Percentiles rank a stretch among this genome's conserved stretches.
Evolutionary conservation across 2,113 vertebrate genomes (phyloP).

Genomic region (Ammodytes dubius): DNA sequence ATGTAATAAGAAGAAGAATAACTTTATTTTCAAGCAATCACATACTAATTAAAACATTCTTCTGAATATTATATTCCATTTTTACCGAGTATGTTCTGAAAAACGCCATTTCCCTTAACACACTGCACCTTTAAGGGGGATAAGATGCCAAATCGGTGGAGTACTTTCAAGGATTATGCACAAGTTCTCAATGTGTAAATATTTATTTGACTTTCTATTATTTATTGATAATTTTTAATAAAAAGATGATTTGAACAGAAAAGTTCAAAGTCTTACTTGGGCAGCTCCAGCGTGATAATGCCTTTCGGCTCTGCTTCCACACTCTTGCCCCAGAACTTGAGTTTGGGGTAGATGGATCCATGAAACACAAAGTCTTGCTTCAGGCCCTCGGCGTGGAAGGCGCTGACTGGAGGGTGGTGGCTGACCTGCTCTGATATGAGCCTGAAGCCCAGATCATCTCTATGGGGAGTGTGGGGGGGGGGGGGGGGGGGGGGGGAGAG

Average conservation of each 20-base stretch:
- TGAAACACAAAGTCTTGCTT: constrained; percentile 96
- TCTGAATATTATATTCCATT: too few relatives aligned
- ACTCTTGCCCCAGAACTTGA: constrained; percentile 99
- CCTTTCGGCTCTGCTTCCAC: constrained; percentile 98
- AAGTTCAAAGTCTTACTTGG: constrained; percentile 87
- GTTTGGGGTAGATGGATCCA: constrained; percentile 98
- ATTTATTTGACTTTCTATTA: constrained; percentile 58
- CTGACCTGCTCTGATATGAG: constrained; percentile 98
- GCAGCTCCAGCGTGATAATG: constrained; percentile 96
- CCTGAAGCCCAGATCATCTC: constrained; percentile 97
- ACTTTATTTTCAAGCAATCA: too few relatives aligned
- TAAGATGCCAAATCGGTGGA: not conserved
- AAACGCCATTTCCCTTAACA: not conserved
- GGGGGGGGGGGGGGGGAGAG: not conserved
- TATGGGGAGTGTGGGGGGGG: constrained; percentile 57
- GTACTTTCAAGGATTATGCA: not conserved
- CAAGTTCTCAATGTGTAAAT: constrained; percentile 13
- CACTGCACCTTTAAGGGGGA: not conserved
- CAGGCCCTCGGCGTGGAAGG: constrained; percentile 96
- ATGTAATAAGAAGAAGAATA: too few relatives aligned
- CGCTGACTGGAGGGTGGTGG: constrained; percentile 97
- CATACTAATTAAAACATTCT: too few relatives aligned
- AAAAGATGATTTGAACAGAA: too few relatives aligned
- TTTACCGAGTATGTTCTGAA: too few relatives aligned
- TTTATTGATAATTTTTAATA: not conserved